phyloP scores from a whole-genome alignment of 2,113 vertebrate genomes.

The Urocitellus parryii region DNA sequence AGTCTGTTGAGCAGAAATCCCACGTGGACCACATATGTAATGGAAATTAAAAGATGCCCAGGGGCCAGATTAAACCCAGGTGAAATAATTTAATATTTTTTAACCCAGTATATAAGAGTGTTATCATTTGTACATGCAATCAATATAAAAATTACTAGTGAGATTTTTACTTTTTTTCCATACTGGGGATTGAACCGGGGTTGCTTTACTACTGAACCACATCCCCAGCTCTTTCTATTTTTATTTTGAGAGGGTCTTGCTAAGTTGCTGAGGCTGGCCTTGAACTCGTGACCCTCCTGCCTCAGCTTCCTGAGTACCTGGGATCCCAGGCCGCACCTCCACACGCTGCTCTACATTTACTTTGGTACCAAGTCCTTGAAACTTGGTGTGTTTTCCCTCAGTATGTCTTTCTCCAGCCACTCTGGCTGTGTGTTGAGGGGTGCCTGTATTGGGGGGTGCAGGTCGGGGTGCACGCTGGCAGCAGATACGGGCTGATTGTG shows the following conservation, averaged over 20 bases:
- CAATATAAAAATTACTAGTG: not conserved
- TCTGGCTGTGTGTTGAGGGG: rapidly evolving
- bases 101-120: not conserved
- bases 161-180: not conserved
- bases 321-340: too few relatives aligned
- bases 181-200: too few relatives aligned
- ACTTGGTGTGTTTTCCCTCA: rapidly evolving
- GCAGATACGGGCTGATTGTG: not conserved
- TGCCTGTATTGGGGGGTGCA: rapidly evolving
- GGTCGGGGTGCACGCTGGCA: not conserved
- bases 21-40: rapidly evolving
- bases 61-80: not conserved
- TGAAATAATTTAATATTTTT: not conserved
- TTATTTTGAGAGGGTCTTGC: too few relatives aligned
- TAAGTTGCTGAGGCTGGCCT: too few relatives aligned
- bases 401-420: rapidly evolving
- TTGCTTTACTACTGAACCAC: too few relatives aligned
- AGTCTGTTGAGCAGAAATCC: rapidly evolving
- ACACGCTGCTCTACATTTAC: too few relatives aligned
- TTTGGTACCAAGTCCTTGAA: not conserved
- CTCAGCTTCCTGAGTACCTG: too few relatives aligned
- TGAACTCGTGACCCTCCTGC: too few relatives aligned
- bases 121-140: not conserved
- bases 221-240: too few relatives aligned
- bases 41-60: not conserved